A percentile compares a stretch with the other conserved stretches of the same genome.
These are phyloP conservation scores for Bombus turneri DNA, from an alignment of 1,140 invertebrate genomes.

Conservation along the genomic window DNA sequence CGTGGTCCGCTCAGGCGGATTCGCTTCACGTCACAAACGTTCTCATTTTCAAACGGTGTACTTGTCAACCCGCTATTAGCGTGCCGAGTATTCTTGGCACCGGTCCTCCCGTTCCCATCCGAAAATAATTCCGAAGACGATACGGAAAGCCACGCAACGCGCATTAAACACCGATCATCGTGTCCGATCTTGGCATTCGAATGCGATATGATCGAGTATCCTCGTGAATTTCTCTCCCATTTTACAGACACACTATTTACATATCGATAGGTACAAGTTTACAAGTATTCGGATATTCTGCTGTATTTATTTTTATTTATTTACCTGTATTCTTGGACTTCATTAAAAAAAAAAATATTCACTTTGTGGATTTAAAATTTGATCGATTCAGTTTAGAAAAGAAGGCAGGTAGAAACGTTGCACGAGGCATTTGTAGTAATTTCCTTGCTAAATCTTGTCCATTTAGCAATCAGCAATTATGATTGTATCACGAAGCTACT, in stretches of 20 bases:
- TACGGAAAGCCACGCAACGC: not conserved
- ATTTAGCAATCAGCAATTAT: too few relatives aligned
- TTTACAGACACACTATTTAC: not conserved
- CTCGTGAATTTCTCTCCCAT: not conserved
- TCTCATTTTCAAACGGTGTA: slow-evolving; percentile 16
- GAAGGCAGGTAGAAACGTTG: too few relatives aligned
- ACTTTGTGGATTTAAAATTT: too few relatives aligned
- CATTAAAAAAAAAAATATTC: too few relatives aligned
- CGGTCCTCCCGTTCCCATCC: not conserved
- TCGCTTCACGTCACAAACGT: slow-evolving; percentile 4
- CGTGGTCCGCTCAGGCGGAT: not conserved
- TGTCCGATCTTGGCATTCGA: slow-evolving; percentile 2
- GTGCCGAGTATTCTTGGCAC: slow-evolving; percentile 12
- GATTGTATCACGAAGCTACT: too few relatives aligned
- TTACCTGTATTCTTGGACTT: too few relatives aligned
- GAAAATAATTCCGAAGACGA: not conserved
- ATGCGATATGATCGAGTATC: not conserved
- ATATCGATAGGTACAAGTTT: not conserved
- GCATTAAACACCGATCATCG: slow-evolving; percentile 21
- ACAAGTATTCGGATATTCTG: not conserved
- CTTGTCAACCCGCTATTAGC: slow-evolving; percentile 21
- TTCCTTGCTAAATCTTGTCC: too few relatives aligned
- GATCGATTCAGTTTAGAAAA: too few relatives aligned
- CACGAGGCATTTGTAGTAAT: rapidly evolving
- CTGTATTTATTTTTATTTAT: too few relatives aligned